Conservation (phyloP, 1,140 invertebrate genomes). For the Drosophila grimshawi region DNA sequence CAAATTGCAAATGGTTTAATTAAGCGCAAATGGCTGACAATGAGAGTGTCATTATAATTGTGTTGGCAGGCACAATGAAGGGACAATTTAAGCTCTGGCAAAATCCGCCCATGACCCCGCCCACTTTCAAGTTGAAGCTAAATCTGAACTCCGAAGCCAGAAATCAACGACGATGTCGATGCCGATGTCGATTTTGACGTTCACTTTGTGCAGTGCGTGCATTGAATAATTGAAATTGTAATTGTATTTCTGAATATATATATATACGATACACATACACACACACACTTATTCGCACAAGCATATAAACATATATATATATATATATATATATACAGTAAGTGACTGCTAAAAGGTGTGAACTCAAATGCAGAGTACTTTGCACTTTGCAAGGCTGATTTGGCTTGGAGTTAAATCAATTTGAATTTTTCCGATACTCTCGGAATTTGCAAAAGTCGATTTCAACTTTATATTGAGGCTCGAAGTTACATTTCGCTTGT, state of each 20-base stretch:
- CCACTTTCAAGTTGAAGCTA: conserved; percentile 40
- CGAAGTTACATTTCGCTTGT: no score
- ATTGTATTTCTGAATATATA: conserved; percentile 54
- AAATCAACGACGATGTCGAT: conserved; percentile 2
- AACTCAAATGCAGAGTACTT: no score
- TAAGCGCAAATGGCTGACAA: conserved; percentile 76
- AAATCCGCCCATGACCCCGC: conserved; percentile 45
- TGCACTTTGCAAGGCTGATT: no score
- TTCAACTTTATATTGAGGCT: no score
- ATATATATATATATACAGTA: background rate
- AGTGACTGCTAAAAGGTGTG: no score
- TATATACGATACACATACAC: background rate
- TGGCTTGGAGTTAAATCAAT: no score
- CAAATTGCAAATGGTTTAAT: conserved; percentile 77
- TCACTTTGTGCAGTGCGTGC: conserved; percentile 55
- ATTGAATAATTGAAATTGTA: conserved; percentile 69
- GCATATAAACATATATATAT: background rate
- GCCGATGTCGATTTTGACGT: conserved; percentile 21
- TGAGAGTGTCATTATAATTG: conserved; percentile 80
- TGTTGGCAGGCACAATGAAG: conserved; percentile 52
- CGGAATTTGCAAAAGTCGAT: no score
- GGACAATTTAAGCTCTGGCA: conserved; percentile 15
- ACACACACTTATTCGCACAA: background rate
- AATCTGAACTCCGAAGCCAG: conserved; percentile 12
- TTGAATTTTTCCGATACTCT: no score